Conservation (phyloP, 1,140 invertebrate species). For the Dendroctonus valens region DNA sequence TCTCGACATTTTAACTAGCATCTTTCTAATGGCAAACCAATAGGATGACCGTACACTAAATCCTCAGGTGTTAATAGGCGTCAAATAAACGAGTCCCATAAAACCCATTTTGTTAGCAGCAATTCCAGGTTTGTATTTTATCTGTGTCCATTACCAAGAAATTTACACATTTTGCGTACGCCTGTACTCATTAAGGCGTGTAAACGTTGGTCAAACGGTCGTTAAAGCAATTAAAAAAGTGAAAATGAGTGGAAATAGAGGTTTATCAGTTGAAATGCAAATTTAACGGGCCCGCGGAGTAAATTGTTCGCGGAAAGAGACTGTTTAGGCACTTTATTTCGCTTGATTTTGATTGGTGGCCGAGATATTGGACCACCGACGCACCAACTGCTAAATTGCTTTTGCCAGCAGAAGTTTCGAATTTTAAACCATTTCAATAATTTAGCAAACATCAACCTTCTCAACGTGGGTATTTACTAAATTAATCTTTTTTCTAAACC, state of each 20-base stretch:
- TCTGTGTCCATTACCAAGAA: constrained; percentile 18
- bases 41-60: too few species aligned
- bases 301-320: constrained; percentile 30
- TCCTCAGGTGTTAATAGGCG: too few species aligned
- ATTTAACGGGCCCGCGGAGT: constrained; percentile 20
- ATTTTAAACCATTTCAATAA: too few species aligned
- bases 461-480: too few species aligned
- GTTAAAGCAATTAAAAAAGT: constrained; percentile 30
- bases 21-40: too few species aligned
- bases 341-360: constrained; percentile 15
- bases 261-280: constrained; percentile 29
- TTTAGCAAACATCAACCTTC: too few species aligned
- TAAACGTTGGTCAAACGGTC: constrained; percentile 26
- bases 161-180: constrained; percentile 28
- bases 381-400: neutral
- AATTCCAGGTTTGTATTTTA: constrained; percentile 16
- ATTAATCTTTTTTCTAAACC: too few species aligned
- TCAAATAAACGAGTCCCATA: too few species aligned
- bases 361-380: constrained; percentile 27
- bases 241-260: constrained; percentile 27
- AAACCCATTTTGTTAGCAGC: too few species aligned
- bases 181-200: constrained; percentile 23
- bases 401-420: too few species aligned
- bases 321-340: constrained; percentile 30
- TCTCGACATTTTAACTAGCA: too few species aligned